Evolutionary conservation across 2,113 vertebrate genomes (phyloP).

Genomic region (Neofelis nebulosa): DNA sequence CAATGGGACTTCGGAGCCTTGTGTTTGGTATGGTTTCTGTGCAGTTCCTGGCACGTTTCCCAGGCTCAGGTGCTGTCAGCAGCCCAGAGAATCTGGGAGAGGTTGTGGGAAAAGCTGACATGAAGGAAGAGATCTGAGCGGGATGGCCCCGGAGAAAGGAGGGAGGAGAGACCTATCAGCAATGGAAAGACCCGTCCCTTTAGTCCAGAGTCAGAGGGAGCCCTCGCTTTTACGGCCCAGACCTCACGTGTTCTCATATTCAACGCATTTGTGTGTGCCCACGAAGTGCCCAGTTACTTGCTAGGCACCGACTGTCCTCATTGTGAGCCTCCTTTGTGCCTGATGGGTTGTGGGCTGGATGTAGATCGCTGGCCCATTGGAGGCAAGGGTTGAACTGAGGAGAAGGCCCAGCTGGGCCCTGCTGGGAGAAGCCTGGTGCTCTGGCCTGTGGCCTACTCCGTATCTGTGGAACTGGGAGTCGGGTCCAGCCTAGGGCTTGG

Average conservation of each 20-base stretch:
- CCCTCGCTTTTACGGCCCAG: not conserved
- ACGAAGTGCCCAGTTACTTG: not conserved
- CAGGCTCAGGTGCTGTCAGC: not conserved
- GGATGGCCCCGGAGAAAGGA: not conserved
- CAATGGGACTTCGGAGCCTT: not conserved
- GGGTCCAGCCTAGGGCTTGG: constrained; percentile 45
- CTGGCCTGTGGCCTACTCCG: constrained; percentile 32
- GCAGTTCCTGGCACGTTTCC: not conserved
- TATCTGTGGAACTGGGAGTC: constrained; percentile 39
- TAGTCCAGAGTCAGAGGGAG: not conserved
- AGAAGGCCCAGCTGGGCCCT: constrained; percentile 65
- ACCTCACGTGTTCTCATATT: accelerated
- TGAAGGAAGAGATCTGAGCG: not conserved
- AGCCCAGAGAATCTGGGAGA: not conserved
- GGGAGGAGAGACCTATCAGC: not conserved
- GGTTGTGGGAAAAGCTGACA: not conserved
- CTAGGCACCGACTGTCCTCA: not conserved
- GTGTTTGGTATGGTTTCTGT: not conserved
- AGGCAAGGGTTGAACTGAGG: constrained; percentile 59
- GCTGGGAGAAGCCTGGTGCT: not conserved
- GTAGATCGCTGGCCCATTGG: not conserved
- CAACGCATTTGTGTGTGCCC: not conserved
- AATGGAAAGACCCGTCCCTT: not conserved
- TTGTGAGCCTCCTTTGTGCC: not conserved
- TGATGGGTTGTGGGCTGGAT: not conserved